Conservation (phyloP, 2,888 invertebrate species). For the Nomada ruficornis region DNA sequence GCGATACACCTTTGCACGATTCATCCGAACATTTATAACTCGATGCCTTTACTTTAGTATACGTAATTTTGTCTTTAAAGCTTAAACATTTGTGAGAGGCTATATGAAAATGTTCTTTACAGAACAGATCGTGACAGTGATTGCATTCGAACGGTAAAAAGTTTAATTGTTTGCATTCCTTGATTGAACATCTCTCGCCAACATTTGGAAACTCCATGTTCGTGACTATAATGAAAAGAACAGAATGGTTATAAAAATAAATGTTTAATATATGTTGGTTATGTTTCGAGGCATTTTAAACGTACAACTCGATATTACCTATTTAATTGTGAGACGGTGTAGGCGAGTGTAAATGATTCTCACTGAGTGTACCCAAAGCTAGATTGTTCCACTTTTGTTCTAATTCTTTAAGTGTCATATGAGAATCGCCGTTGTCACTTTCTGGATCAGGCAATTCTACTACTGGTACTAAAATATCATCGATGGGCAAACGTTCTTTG, state of each 20-base stretch:
- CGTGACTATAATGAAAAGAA: conserved; percentile 16
- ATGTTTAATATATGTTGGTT: neutral
- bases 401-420: conserved; percentile 94
- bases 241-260: conserved; percentile 5
- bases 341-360: conserved; percentile 85
- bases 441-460: conserved; percentile 96
- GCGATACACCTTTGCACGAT: conserved; percentile 87
- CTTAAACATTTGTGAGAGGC: conserved; percentile 86
- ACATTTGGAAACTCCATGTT: conserved; percentile 90
- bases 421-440: conserved; percentile 96
- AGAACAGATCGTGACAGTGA: conserved; percentile 87
- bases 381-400: conserved; percentile 88
- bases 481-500: conserved; percentile 92
- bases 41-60: conserved; percentile 66
- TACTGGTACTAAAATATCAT: conserved; percentile 93
- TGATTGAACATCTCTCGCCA: conserved; percentile 88
- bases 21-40: conserved; percentile 86
- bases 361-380: conserved; percentile 85
- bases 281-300: neutral
- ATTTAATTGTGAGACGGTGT: conserved; percentile 80
- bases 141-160: conserved; percentile 90
- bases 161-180: conserved; percentile 88
- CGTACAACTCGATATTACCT: neutral
- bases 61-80: conserved; percentile 75
- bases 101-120: conserved; percentile 88